These are phyloP conservation scores for Oceanodroma leucorhoa DNA, from an alignment of 2,797 vertebrate genomes.

Conservation along the genomic window DNA sequence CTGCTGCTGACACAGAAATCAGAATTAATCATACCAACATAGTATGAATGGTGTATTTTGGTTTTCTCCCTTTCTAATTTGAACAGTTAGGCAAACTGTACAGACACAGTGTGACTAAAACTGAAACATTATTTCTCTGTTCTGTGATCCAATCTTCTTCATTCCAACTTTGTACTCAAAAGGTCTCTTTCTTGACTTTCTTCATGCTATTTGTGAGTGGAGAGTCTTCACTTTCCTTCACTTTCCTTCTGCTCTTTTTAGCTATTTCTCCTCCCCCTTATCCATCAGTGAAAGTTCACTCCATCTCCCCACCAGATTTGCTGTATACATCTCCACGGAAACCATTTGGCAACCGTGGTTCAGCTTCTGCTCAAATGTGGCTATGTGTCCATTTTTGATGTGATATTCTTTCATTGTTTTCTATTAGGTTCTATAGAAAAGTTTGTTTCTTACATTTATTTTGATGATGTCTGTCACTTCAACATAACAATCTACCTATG, in stretches of 20 bases:
- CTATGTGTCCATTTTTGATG: background rate
- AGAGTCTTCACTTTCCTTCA: background rate
- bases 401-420: background rate
- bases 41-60: background rate
- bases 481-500: background rate
- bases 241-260: background rate
- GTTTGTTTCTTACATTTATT: background rate
- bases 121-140: background rate
- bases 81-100: background rate
- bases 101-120: background rate
- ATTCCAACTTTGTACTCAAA: background rate
- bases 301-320: background rate
- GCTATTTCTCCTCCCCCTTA: background rate
- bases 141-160: background rate
- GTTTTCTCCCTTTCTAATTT: background rate
- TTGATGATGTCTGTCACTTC: background rate
- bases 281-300: background rate
- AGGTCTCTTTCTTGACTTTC: background rate
- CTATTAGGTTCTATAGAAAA: background rate
- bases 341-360: accelerated
- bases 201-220: background rate
- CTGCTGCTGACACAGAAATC: background rate
- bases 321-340: background rate
- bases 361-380: background rate
- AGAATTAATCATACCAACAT: background rate